Base-by-base conservation (phyloP, 2,113 vertebrate species). In the Leiothrix lutea region DNA sequence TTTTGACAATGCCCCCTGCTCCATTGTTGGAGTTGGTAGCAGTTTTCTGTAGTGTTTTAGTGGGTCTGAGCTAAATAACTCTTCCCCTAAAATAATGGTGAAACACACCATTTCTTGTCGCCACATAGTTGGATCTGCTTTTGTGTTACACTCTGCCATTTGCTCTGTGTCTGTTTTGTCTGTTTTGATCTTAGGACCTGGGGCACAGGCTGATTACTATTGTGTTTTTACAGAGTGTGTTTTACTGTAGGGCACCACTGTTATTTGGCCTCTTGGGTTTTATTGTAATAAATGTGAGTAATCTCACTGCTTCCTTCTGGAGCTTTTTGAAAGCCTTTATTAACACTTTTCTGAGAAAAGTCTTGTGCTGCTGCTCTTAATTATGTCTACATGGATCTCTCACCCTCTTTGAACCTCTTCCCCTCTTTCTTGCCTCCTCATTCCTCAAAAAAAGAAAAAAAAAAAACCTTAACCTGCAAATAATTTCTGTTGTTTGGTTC, bases 361-460 rank as follows among this genome's bases (percentile, higher is more conserved):
- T 90, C 95, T 90, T 80, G 42, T 93, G 90, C 82, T 93, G 86
- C 88, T 94, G 74, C 80, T 95, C 77, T 81, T 88, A 75, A 86
- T 94, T 90, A 64, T 84, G 77, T 86, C 88, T 92, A 86, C n/a
- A 67, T 88, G 74, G 77, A 71, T 94, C 40, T 95, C 42, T 92
- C 31, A 31, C 47, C 53, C 28, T 94, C 88, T 90, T 88, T 93
- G 82, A 96, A 88, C 58, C 50, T 95, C 85, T 93, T 94, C 47
- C 74, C 26, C 18, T 89, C 86, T 88, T 83, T 93, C 92, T 92
- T 78, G 66, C 80, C 77, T 91, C 70, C 53, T 61, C 54, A 53
- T 87, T 86, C 54, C 54, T 67, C 17, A 82, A 62, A 81, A 65
- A 65, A 78, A 71, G 6, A 7, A 23, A 40, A 62, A 73, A 62